Evolutionary conservation across 1,140 invertebrate genomes (phyloP).

Genomic region (Trinorchestia longiramus): DNA sequence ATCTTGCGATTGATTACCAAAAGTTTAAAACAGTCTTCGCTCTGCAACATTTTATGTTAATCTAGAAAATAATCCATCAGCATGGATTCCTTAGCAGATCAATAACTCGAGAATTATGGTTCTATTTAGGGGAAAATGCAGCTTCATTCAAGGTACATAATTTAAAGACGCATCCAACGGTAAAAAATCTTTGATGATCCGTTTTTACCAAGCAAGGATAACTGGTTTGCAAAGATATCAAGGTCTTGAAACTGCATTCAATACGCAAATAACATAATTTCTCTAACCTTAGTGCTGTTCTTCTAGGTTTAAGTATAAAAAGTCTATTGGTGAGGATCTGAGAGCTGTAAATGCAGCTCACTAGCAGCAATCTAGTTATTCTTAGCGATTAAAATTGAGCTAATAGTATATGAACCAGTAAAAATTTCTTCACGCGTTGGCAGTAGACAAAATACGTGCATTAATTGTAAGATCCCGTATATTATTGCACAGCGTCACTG

Average conservation of each 20-base stretch:
- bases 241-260: no score
- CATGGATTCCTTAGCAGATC: no score
- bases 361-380: background rate
- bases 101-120: background rate
- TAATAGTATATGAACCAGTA: background rate
- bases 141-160: background rate
- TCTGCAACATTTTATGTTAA: background rate
- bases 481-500: no score
- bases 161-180: background rate
- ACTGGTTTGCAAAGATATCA: no score
- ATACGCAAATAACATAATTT: no score
- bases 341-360: background rate
- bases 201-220: no score
- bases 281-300: no score
- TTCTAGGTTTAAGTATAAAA: no score
- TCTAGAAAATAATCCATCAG: no score
- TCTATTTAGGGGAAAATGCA: background rate
- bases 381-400: background rate
- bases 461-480: no score
- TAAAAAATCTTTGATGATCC: no score
- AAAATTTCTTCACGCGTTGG: background rate
- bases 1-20: background rate
- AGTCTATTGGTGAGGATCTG: no score
- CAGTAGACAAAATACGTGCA: background rate
- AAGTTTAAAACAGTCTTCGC: background rate